Percentiles rank a stretch among this genome's conserved stretches.
These are phyloP conservation scores for Aleiodes testaceus DNA, from an alignment of 2,888 invertebrate genomes.

Conservation along the genomic window DNA sequence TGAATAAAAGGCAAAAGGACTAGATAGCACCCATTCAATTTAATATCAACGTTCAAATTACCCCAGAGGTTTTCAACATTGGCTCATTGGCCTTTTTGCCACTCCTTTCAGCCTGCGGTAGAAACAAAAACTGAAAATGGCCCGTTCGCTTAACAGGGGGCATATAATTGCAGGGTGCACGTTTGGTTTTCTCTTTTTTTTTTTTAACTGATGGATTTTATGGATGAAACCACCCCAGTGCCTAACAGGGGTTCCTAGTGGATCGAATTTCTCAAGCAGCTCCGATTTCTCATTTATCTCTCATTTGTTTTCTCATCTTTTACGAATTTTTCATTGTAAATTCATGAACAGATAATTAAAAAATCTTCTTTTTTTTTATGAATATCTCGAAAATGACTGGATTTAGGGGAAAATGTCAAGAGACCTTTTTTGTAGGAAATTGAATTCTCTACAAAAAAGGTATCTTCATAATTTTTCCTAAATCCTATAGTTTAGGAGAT, in stretches of 20 bases:
- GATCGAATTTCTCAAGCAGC: constrained; percentile 37
- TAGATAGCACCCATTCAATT: constrained; percentile 41
- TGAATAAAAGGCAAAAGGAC: constrained; percentile 25
- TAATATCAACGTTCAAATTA: constrained; percentile 42
- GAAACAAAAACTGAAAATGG: constrained; percentile 52
- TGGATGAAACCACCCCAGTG: constrained; percentile 48
- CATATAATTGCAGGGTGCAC: constrained; percentile 57
- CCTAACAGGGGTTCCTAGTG: constrained; percentile 45
- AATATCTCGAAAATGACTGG: not conserved
- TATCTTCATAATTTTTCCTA: not conserved
- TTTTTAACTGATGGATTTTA: constrained; percentile 43
- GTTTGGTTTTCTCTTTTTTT: constrained; percentile 16
- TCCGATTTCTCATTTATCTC: constrained; percentile 36
- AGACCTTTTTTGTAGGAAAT: not conserved
- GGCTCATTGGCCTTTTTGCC: constrained; percentile 15
- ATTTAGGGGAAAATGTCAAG: not conserved
- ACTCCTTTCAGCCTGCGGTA: constrained; percentile 27
- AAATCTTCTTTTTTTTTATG: not conserved
- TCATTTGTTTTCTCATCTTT: constrained; percentile 13
- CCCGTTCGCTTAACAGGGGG: constrained; percentile 36
- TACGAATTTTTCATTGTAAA: constrained; percentile 2
- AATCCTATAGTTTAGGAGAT: constrained; percentile 46
- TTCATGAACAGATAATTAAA: not conserved
- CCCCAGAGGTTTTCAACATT: constrained; percentile 39
- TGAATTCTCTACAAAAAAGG: not conserved